Base-by-base conservation (phyloP, 2,888 invertebrate genomes). In the Drosophila anceps region DNA sequence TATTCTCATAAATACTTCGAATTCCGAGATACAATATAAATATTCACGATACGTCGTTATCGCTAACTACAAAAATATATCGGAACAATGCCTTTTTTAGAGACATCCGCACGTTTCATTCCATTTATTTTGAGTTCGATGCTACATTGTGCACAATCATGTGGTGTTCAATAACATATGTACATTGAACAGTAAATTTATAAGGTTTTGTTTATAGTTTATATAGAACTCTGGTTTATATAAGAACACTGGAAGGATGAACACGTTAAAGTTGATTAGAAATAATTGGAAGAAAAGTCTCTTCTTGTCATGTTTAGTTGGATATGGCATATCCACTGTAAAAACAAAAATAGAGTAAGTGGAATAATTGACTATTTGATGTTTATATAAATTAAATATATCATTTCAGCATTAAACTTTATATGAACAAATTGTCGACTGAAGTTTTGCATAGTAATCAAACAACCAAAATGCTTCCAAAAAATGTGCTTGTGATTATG, bases 201-300 rank as follows among this genome's bases (percentile, higher is more conserved):
- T 39, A 7, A 10, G 44, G 7, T 29, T 37, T 18, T 57, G 39
- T 57, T 18, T 29, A 44, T 15, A 53, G 9, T 55, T 7, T 20
- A 10, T 20, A 12, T 44, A 13, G n/a, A 29, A 15, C 12, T 33
- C 15, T 54, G 39, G 41, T 77, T 74, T 72, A 60, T 33, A 60
- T 74, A 72, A 74, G 31, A 35, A 61, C 41, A 12, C 37, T 35
- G 18, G 15, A 18, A 44, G 41, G 15, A 85, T 86, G 85, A 90
- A 76, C 46, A 59, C 68, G 33, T 61, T 86, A 50, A 79, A 27
- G 15, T 46, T 54, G 27, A 60, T 90, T 20, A 76, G 82, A 65
- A 91, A 87, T 93, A 95, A 98, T 92, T 98, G 98, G 98, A 98
- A 98, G 91, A 98, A 98, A 91, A 96, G 97, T 0, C 92, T 95